Conservation (phyloP, 2,888 invertebrate species). For the Cerastoderma edule region DNA sequence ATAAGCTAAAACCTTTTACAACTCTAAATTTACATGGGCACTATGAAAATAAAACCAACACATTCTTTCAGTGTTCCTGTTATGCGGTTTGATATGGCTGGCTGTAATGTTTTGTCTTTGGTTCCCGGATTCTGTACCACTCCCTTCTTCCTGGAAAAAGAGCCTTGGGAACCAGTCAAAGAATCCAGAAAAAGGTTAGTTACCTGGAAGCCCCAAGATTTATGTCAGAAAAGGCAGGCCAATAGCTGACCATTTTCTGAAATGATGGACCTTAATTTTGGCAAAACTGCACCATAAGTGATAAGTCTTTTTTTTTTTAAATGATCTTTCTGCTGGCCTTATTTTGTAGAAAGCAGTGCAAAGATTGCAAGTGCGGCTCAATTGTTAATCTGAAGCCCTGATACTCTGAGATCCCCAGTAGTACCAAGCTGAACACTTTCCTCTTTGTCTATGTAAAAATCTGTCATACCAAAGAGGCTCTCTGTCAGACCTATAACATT, state of each 20-base stretch:
- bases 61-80: constrained; percentile 36
- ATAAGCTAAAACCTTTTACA: background rate
- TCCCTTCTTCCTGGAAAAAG: constrained; percentile 37
- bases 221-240: too few species aligned
- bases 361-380: background rate
- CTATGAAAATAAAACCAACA: background rate
- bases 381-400: background rate
- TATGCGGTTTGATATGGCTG: constrained; percentile 71
- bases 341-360: background rate
- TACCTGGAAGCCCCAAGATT: background rate
- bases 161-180: constrained; percentile 24
- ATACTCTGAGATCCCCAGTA: too few species aligned
- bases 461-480: too few species aligned
- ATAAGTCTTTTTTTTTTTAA: background rate
- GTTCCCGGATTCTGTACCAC: constrained; percentile 71
- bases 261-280: background rate
- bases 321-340: background rate
- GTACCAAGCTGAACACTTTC: too few species aligned
- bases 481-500: too few species aligned
- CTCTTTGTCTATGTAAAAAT: too few species aligned
- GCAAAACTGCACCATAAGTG: background rate
- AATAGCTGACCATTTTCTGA: background rate
- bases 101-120: constrained; percentile 73
- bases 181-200: constrained; percentile 44
- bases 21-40: background rate